These are phyloP conservation scores for Nycticebus coucang DNA, from an alignment of 2,113 vertebrate genomes.

Conservation along the genomic window DNA sequence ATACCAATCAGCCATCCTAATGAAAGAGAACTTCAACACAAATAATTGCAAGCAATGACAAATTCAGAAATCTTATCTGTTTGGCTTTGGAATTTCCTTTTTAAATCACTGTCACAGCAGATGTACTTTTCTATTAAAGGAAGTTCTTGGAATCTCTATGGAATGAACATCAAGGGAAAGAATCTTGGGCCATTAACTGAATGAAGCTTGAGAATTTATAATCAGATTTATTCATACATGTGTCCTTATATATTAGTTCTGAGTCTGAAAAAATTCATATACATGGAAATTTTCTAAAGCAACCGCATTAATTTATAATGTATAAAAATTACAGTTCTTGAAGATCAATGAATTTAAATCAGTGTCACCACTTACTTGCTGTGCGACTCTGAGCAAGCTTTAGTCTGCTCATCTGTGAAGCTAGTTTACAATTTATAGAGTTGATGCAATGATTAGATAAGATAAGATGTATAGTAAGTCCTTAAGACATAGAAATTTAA, in stretches of 20 bases:
- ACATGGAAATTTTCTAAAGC: slow-evolving; percentile 2
- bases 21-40: neutral
- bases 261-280: neutral
- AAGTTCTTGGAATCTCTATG: neutral
- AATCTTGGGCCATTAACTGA: neutral
- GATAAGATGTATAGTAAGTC: neutral
- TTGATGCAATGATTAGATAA: slow-evolving; percentile 24
- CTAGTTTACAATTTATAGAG: neutral
- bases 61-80: slow-evolving; percentile 38
- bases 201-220: neutral
- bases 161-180: slow-evolving; percentile 37
- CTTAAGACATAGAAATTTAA: slow-evolving; percentile 49
- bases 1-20: neutral
- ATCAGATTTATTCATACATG: neutral
- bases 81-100: neutral
- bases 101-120: slow-evolving; percentile 4
- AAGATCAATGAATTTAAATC: slow-evolving; percentile 36
- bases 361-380: slow-evolving; percentile 10
- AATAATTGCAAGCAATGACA: neutral
- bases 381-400: neutral
- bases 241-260: neutral
- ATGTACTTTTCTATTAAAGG: neutral
- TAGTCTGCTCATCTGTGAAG: neutral
- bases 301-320: neutral
- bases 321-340: neutral